A percentile compares a stretch with the other conserved stretches of the same genome.
phyloP scores from a whole-genome alignment of 2,113 vertebrate genomes.

The Ochotona princeps region DNA sequence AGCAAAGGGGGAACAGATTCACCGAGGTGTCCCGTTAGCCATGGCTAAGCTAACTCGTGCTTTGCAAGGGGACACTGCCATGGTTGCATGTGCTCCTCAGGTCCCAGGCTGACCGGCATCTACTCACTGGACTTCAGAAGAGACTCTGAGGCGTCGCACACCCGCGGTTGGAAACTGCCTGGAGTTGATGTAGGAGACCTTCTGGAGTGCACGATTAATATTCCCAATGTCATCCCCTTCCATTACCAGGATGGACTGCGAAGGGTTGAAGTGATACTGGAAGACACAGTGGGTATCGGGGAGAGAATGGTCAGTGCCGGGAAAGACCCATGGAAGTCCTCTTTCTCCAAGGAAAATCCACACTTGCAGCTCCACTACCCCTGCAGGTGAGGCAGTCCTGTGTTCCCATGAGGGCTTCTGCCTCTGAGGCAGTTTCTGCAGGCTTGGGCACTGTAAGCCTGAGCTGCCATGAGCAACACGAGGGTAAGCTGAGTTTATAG shows the following conservation, averaged over 20 bases:
- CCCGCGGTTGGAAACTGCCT: slow-evolving; percentile 96
- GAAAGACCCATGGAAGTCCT: background rate
- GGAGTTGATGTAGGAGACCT: slow-evolving; percentile 98
- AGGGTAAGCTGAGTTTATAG: background rate
- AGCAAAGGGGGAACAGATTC: background rate
- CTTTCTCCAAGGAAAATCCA: background rate
- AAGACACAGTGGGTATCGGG: slow-evolving; percentile 69
- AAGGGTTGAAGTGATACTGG: slow-evolving; percentile 99
- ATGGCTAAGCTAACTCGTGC: too few relatives aligned
- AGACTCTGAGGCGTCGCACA: slow-evolving; percentile 91
- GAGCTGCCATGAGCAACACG: too few relatives aligned
- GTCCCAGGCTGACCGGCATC: accelerated
- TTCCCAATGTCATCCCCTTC: slow-evolving; percentile 96
- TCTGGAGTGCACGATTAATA: slow-evolving; percentile 93
- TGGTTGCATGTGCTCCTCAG: background rate
- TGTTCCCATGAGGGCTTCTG: background rate
- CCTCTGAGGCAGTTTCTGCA: background rate
- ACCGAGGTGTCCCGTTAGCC: accelerated
- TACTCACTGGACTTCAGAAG: slow-evolving; percentile 96
- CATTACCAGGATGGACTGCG: slow-evolving; percentile 96
- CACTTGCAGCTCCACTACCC: too few relatives aligned
- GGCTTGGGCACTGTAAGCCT: too few relatives aligned
- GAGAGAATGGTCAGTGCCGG: background rate
- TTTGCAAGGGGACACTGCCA: background rate
- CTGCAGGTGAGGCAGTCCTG: too few relatives aligned